These are phyloP conservation scores for Nothoprocta perdicaria DNA, from an alignment of 2,113 vertebrate genomes.

Conservation along the genomic window DNA sequence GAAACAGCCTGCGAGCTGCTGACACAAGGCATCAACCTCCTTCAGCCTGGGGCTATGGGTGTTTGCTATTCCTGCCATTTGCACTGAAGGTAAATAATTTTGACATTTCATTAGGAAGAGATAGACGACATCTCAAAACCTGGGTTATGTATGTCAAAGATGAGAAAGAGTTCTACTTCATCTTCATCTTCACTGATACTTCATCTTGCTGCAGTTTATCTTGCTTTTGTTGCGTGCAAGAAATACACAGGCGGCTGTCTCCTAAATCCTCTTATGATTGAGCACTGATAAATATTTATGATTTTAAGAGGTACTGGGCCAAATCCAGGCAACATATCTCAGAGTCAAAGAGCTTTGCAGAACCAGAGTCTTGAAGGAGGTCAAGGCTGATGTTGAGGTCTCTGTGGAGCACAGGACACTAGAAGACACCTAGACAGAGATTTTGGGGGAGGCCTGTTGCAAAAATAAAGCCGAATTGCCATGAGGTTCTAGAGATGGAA, in stretches of 20 bases:
- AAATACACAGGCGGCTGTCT: slow-evolving; percentile 41
- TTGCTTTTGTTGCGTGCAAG: slow-evolving; percentile 12
- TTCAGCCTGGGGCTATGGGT: not conserved
- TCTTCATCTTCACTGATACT: slow-evolving; percentile 31
- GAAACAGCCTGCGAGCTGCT: slow-evolving; percentile 30
- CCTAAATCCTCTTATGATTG: slow-evolving; percentile 9
- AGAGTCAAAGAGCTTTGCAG: not conserved
- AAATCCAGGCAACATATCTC: not conserved
- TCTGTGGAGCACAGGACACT: not conserved
- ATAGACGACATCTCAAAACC: slow-evolving; percentile 29
- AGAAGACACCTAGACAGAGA: not conserved
- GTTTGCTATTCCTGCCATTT: slow-evolving; percentile 43
- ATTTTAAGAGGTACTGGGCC: not conserved
- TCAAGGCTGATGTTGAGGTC: not conserved
- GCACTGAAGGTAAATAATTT: slow-evolving; percentile 62
- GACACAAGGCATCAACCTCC: not conserved
- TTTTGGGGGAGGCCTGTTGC: not conserved
- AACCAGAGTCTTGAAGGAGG: not conserved
- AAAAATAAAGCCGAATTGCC: not conserved
- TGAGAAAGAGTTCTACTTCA: slow-evolving; percentile 49
- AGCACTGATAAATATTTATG: slow-evolving; percentile 34
- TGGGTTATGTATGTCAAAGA: slow-evolving; percentile 59
- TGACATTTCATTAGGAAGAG: slow-evolving; percentile 62
- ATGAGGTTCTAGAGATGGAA: not conserved
- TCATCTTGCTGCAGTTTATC: slow-evolving; percentile 9